These are phyloP conservation scores for Oligia strigilis DNA, from an alignment of 2,888 invertebrate species.

Conservation along the genomic window DNA sequence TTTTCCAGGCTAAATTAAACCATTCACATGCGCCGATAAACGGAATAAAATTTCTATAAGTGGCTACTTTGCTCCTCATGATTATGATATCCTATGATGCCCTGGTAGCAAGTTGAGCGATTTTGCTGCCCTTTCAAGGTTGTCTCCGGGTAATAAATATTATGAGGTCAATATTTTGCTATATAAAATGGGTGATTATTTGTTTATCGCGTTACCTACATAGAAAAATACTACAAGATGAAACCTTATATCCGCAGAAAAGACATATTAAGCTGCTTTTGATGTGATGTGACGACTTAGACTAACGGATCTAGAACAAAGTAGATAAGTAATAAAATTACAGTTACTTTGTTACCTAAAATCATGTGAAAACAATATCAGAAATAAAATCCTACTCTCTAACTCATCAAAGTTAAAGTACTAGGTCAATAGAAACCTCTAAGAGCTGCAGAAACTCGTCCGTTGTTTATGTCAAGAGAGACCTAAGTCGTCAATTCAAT, in stretches of 20 bases:
- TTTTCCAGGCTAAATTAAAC: conserved; percentile 52
- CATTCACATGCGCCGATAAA: conserved; percentile 42
- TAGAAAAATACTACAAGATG: conserved; percentile 45
- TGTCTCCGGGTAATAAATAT: conserved; percentile 9
- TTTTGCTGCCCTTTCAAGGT: not conserved
- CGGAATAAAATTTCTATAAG: conserved; percentile 56
- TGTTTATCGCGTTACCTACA: conserved; percentile 24
- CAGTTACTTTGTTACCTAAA: not conserved
- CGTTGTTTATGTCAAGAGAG: conserved; percentile 76
- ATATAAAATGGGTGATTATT: conserved; percentile 5
- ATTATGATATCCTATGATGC: conserved; percentile 35
- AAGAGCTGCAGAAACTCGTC: conserved; percentile 66
- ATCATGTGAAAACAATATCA: not conserved
- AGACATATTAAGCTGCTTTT: conserved; percentile 34
- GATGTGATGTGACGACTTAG: conserved; percentile 27
- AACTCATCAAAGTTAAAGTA: conserved; percentile 41
- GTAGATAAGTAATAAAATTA: not conserved
- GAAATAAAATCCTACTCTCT: conserved; percentile 9
- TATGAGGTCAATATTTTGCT: not conserved
- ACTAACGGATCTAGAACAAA: not conserved
- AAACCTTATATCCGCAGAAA: conserved; percentile 38
- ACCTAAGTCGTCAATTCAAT: conserved; percentile 79
- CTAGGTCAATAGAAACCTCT: conserved; percentile 53
- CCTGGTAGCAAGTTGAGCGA: conserved; percentile 1
- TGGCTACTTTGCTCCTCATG: conserved; percentile 22